Conservation (phyloP, 2,888 invertebrate species). For the Phyto melanocephala region DNA sequence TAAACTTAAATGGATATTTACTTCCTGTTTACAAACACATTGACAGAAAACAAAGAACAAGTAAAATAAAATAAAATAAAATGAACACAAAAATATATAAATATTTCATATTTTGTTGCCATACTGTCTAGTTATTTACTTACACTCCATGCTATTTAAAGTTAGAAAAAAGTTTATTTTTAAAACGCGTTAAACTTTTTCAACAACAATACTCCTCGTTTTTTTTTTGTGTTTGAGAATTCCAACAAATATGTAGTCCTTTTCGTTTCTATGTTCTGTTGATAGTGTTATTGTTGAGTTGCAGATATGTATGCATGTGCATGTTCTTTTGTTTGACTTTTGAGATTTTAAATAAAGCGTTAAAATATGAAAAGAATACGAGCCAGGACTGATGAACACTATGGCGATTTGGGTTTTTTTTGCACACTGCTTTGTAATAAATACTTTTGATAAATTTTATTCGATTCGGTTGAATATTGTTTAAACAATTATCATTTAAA, state of each 20-base stretch:
- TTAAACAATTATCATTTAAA: too few species aligned
- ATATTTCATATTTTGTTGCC: slow-evolving; percentile 34
- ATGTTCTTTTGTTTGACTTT: slow-evolving; percentile 30
- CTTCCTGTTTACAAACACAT: slow-evolving; percentile 13
- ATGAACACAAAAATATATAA: background rate
- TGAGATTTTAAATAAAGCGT: slow-evolving; percentile 1
- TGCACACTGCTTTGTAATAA: too few species aligned
- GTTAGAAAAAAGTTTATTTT: slow-evolving; percentile 36
- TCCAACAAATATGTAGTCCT: background rate
- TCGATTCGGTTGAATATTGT: too few species aligned
- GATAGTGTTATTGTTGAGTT: background rate
- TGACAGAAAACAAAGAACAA: background rate
- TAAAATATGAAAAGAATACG: background rate
- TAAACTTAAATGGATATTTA: background rate
- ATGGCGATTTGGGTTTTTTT: too few species aligned
- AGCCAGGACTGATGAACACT: too few species aligned
- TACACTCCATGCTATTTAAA: background rate
- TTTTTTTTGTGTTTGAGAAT: too few species aligned
- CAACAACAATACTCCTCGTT: background rate
- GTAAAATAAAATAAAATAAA: too few species aligned
- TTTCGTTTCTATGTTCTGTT: background rate
- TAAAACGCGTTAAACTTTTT: slow-evolving; percentile 43
- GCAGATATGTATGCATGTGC: background rate
- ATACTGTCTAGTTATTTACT: slow-evolving; percentile 35
- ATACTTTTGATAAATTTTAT: too few species aligned